These are phyloP conservation scores for Campoplex capitator DNA, from an alignment of 2,888 invertebrate species.

Conservation along the genomic window DNA sequence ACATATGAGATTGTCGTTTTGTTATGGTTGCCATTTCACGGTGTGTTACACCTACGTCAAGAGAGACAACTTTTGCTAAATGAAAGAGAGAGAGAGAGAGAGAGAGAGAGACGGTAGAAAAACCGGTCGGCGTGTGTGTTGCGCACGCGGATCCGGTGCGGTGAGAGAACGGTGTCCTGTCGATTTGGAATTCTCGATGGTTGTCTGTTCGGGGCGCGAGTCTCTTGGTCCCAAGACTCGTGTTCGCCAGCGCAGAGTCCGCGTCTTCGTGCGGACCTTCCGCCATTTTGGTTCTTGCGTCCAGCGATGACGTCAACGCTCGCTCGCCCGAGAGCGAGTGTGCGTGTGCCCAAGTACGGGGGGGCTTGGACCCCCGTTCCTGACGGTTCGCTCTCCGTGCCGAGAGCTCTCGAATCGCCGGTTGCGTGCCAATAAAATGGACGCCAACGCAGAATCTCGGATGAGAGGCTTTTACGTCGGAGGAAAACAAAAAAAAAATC, in stretches of 20 bases:
- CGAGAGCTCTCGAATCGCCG: neutral
- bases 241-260: conserved; percentile 64
- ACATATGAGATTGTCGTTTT: neutral
- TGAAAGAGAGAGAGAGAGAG: too few relatives aligned
- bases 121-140: conserved; percentile 68
- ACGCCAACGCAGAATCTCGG: conserved; percentile 14
- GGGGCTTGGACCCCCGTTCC: conserved; percentile 34
- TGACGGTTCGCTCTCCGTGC: neutral
- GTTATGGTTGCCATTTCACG: conserved; percentile 32
- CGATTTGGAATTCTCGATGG: conserved; percentile 73
- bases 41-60: conserved; percentile 44
- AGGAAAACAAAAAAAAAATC: neutral
- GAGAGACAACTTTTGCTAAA: conserved; percentile 52
- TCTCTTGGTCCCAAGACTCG: conserved; percentile 37
- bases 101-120: conserved; percentile 38
- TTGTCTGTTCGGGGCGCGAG: conserved; percentile 6
- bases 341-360: conserved; percentile 27
- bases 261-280: conserved; percentile 50
- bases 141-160: conserved; percentile 56
- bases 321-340: neutral
- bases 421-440: conserved; percentile 1
- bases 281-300: conserved; percentile 68
- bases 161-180: conserved; percentile 70
- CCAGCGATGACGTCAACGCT: conserved; percentile 65
- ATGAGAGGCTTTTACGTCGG: neutral